phyloP scores from a whole-genome alignment of 92 coral and sea anemone genomes.

The Epizoanthus illoricatus region DNA sequence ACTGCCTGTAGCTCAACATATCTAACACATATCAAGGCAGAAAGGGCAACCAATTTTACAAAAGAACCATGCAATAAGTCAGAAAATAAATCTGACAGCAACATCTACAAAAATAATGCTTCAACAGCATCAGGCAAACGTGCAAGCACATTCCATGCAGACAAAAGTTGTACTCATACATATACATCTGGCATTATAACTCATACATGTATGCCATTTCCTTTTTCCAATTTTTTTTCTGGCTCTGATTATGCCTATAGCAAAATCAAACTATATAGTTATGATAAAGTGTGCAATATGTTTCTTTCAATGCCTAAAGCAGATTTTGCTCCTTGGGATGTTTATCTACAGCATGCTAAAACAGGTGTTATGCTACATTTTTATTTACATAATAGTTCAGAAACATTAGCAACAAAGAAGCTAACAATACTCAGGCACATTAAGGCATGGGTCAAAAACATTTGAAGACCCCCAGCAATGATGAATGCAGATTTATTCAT shows the following conservation, averaged over 20 bases:
- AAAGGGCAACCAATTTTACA: too few species aligned
- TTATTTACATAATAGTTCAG: not conserved
- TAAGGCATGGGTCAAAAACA: too few species aligned
- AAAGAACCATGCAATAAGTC: too few species aligned
- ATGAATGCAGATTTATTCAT: too few species aligned
- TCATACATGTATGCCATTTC: too few species aligned
- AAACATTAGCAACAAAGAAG: not conserved
- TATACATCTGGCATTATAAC: not conserved
- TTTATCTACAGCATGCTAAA: slow-evolving; percentile 25
- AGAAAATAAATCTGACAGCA: too few species aligned
- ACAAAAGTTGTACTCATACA: not conserved
- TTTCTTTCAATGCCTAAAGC: not conserved
- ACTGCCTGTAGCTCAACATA: not conserved
- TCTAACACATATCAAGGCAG: too few species aligned
- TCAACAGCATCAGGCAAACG: too few species aligned
- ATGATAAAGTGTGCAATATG: not conserved
- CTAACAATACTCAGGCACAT: too few species aligned
- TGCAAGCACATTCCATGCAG: too few species aligned
- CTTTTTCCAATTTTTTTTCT: not conserved
- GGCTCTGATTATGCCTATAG: not conserved
- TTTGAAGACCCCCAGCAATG: too few species aligned
- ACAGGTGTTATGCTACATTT: slow-evolving; percentile 36
- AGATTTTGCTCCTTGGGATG: slow-evolving; percentile 21
- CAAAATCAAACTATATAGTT: not conserved
- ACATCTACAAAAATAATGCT: too few species aligned